A percentile compares a stretch with the other conserved stretches of the same genome.
phyloP scores from a whole-genome alignment of 2,797 vertebrate genomes.

The Periparus ater region DNA sequence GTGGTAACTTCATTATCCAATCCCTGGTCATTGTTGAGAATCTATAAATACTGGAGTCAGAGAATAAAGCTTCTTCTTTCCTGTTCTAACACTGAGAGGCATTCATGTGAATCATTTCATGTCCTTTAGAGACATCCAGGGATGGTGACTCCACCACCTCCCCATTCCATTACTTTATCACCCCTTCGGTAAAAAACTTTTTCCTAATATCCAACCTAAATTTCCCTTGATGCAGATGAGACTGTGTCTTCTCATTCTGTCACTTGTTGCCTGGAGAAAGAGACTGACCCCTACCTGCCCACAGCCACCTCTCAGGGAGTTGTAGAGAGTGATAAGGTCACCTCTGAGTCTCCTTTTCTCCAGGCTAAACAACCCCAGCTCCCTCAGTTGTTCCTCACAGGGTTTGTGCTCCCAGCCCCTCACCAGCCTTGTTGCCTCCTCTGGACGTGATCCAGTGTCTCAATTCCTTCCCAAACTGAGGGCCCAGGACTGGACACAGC shows the following conservation, averaged over 20 bases:
- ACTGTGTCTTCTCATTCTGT: accelerated
- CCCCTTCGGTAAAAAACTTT: accelerated
- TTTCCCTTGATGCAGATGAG: accelerated
- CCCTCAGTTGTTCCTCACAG: neutral
- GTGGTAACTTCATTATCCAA: too few relatives aligned
- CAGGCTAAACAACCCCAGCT: neutral
- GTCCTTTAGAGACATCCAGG: too few relatives aligned
- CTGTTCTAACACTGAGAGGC: too few relatives aligned
- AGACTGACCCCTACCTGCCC: too few relatives aligned
- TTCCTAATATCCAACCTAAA: neutral
- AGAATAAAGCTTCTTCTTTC: too few relatives aligned
- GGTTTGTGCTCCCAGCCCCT: neutral
- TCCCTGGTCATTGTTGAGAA: too few relatives aligned
- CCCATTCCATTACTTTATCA: neutral
- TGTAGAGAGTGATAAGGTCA: neutral
- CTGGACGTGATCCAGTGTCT: accelerated
- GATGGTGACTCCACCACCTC: neutral
- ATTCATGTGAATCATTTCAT: too few relatives aligned
- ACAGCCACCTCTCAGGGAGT: accelerated
- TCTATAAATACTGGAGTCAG: too few relatives aligned
- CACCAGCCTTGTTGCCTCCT: neutral
- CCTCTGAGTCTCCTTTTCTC: neutral
- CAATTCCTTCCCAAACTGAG: neutral
- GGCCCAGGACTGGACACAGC: neutral
- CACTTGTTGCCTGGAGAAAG: neutral